A percentile compares a stretch with the other conserved stretches of the same genome.
These are phyloP conservation scores for Drosophila elegans DNA, from an alignment of 1,140 invertebrate species.

Conservation along the genomic window DNA sequence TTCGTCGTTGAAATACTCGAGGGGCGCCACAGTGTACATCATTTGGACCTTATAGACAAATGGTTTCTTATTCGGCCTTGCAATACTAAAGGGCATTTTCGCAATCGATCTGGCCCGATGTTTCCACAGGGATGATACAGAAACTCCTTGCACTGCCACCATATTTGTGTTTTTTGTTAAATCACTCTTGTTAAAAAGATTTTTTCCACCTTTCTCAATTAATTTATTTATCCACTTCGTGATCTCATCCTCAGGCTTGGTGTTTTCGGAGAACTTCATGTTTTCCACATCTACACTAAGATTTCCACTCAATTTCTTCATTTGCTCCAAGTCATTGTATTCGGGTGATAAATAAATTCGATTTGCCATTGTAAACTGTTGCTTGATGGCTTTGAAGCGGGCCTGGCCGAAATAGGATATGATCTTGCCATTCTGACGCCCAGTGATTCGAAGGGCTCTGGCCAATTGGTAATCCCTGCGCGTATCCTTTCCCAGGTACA, in stretches of 20 bases:
- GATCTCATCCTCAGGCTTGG: background rate
- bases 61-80: background rate
- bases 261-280: background rate
- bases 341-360: background rate
- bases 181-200: background rate
- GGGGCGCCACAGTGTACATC: conserved; percentile 7
- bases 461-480: conserved; percentile 18
- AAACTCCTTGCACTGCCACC: conserved; percentile 8
- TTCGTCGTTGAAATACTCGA: background rate
- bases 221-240: background rate
- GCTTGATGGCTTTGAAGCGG: background rate
- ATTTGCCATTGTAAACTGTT: conserved; percentile 8
- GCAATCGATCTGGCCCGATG: background rate
- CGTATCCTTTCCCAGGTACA: conserved; percentile 3
- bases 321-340: background rate
- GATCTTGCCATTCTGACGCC: background rate
- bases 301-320: background rate
- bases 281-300: background rate
- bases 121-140: background rate
- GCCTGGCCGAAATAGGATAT: background rate
- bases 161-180: background rate
- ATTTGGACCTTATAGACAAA: background rate
- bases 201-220: background rate
- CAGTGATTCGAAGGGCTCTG: background rate
- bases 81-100: background rate